Percentiles rank a stretch among this genome's conserved stretches.
Evolutionary conservation across 1,140 invertebrate species (phyloP).

Genomic region (Bombus confusus): DNA sequence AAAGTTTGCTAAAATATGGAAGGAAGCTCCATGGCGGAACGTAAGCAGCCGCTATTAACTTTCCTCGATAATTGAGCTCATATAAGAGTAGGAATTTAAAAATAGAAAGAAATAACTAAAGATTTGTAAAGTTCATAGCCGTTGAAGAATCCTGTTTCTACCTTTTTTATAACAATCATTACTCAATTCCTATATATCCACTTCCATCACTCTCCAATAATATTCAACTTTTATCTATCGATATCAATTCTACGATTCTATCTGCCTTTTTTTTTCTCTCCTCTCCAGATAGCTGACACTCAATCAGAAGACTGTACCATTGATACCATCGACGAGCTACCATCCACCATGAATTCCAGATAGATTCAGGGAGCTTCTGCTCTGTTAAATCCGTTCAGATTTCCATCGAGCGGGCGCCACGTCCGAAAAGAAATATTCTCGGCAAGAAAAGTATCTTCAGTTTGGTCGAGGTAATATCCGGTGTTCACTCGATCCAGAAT

Average conservation of each 20-base stretch:
- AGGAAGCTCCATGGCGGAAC: neutral
- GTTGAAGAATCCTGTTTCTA: neutral
- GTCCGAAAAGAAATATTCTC: neutral
- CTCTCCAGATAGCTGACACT: neutral
- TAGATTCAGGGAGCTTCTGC: neutral
- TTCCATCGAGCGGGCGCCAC: neutral
- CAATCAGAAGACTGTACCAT: neutral
- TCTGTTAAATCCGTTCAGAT: constrained; percentile 8
- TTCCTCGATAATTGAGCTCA: neutral
- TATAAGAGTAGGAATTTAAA: neutral
- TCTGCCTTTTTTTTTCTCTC: neutral
- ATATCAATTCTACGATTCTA: neutral
- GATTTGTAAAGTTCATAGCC: neutral
- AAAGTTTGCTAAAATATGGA: constrained; percentile 14
- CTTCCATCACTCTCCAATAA: neutral
- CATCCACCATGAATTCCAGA: neutral
- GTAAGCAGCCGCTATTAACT: constrained; percentile 6
- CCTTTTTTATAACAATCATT: neutral
- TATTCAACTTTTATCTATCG: neutral
- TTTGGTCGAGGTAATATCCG: constrained; percentile 34
- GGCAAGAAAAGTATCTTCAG: constrained; percentile 12
- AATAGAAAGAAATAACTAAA: neutral
- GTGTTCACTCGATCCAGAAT: constrained; percentile 15
- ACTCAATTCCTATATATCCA: neutral
- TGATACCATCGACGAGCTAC: neutral